Conservation (phyloP, 2,797 vertebrate genomes). For the Sebastes trivittatus region DNA sequence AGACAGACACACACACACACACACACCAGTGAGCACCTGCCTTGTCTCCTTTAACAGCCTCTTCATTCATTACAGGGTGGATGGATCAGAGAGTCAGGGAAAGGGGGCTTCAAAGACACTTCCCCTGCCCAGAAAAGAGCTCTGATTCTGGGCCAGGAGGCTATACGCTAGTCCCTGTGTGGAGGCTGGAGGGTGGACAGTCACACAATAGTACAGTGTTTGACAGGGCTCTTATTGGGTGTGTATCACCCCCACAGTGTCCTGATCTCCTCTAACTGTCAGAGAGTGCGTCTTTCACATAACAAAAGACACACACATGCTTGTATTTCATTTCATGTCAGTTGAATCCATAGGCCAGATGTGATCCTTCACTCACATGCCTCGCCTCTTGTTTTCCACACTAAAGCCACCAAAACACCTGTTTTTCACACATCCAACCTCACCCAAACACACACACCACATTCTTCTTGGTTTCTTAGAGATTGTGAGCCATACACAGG, state of each 20-base stretch:
- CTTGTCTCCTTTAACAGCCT: conserved; percentile 72
- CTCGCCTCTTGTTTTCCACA: conserved; percentile 57
- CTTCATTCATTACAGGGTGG: conserved; percentile 77
- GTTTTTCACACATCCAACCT: conserved; percentile 58
- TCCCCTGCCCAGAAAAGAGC: conserved; percentile 60
- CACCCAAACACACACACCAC: conserved; percentile 27
- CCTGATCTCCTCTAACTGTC: conserved; percentile 38
- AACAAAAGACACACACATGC: conserved; percentile 39
- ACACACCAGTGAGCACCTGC: conserved; percentile 69
- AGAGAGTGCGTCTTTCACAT: conserved; percentile 30
- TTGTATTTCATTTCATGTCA: conserved; percentile 36
- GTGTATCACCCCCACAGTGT: conserved; percentile 47
- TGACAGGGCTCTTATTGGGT: conserved; percentile 39
- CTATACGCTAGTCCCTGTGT: conserved; percentile 35
- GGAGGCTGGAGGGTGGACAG: conserved; percentile 41
- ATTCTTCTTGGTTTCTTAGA: conserved; percentile 17
- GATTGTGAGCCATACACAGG: neutral
- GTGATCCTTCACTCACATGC: conserved; percentile 67
- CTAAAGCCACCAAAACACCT: conserved; percentile 64
- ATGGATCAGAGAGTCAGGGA: conserved; percentile 62
- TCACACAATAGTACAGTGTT: conserved; percentile 67
- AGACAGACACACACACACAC: neutral
- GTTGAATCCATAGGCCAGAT: conserved; percentile 64
- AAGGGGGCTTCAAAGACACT: conserved; percentile 74
- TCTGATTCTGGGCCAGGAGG: conserved; percentile 66